Evolutionary conservation across 2,797 vertebrate genomes (phyloP).

Genomic region (Syndactyla subalaris): DNA sequence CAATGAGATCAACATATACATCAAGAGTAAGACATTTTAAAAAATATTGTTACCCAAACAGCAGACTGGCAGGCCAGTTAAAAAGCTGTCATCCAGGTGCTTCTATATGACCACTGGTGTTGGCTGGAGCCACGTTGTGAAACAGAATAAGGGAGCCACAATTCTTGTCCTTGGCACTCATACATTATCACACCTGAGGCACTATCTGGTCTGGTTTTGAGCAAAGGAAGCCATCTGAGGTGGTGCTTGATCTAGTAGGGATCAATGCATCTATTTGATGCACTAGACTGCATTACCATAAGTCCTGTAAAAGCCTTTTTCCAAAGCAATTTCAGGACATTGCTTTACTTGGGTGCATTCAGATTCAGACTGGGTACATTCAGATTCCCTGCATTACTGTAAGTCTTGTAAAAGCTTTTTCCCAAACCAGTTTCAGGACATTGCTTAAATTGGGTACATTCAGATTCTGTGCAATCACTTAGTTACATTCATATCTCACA

Average conservation of each 20-base stretch:
- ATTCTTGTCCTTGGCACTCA: not conserved
- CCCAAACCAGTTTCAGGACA: not conserved
- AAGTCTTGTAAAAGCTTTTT: not conserved
- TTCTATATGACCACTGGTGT: not conserved
- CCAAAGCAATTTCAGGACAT: not conserved
- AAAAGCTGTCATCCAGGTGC: not conserved
- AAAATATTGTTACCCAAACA: not conserved
- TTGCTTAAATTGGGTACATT: not conserved
- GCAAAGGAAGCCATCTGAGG: not conserved
- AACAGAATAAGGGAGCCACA: not conserved
- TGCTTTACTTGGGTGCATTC: not conserved
- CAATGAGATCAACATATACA: not conserved
- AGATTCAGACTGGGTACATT: no score
- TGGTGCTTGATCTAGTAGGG: not conserved
- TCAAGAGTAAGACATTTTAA: not conserved
- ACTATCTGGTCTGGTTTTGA: not conserved
- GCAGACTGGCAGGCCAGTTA: not conserved
- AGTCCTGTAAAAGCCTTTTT: not conserved
- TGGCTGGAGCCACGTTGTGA: not conserved
- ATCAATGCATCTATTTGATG: not conserved
- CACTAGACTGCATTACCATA: not conserved
- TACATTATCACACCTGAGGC: not conserved
- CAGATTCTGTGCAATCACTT: not conserved
- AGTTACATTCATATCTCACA: not conserved
- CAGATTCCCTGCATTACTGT: not conserved